Base-by-base conservation (phyloP, 2,888 invertebrate genomes). In the Sylvicola cinctus region DNA sequence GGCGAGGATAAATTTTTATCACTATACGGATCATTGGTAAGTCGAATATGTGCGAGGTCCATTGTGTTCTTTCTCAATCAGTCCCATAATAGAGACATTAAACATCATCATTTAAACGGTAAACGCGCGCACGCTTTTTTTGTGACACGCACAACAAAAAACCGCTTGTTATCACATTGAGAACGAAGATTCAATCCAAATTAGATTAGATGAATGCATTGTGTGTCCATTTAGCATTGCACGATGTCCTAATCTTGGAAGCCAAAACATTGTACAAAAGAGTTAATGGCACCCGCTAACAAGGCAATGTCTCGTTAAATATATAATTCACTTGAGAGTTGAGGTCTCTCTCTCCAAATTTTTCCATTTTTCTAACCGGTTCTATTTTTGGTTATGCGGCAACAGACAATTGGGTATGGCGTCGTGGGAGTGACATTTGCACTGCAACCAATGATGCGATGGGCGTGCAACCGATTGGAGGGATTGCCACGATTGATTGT, bases 21-120 rank as follows among this genome's bases (percentile, higher is more conserved):
- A 3, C 73, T 75, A 35, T 70, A 77, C 66, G 72, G 71, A 4
- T 87, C 85, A 31, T 51, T 85, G 62, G 85, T 87, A 56, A 74
- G 75, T 63, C 41, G 16, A 1, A 26, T n/a, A 12, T 16, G 11
- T 16, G n/a, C n/a, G n/a, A n/a, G 25, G 11, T 25, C 25, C 25
- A 25, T 11, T 25, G 25, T 25, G 11, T 25, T 7, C 25, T 25
- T 25, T 25, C 11, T 25, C n/a, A n/a, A 25, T 25, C 25, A 25
- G 11, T 25, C 8, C 8, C 8, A 20, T 20, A 20, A 20, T 20
- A 8, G 20, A 20, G 20, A 20, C 20, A 20, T 20, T 20, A 20
- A 20, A 20, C 20, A n/a, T n/a, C n/a, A n/a, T n/a, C 8, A 20
- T 20, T 20, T 6, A 20, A n/a, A n/a, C n/a, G 20, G 8, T 6